phyloP scores from a whole-genome alignment of 2,113 vertebrate species.

The Canis aureus region DNA sequence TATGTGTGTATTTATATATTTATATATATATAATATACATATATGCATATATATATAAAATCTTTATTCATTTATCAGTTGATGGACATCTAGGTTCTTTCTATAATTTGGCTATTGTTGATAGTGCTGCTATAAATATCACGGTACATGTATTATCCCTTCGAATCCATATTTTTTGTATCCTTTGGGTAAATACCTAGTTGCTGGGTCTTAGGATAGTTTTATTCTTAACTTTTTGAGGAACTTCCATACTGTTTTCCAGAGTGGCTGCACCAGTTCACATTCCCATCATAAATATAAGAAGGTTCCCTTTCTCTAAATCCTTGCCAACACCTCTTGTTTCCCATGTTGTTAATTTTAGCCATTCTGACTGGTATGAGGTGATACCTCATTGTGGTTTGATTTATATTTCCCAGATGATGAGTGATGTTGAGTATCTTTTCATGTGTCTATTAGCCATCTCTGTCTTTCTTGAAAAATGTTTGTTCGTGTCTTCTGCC shows the following conservation, averaged over 20 bases:
- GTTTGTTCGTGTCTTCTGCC: background rate
- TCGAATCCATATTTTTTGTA: background rate
- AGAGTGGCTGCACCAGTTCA: background rate
- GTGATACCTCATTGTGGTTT: background rate
- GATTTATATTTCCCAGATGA: background rate
- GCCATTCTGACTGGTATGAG: background rate
- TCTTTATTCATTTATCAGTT: background rate
- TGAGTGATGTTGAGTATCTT: background rate
- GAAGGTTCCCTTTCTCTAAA: background rate
- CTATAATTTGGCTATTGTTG: background rate
- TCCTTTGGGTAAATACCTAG: background rate
- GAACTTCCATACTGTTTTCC: background rate
- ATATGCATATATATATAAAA: background rate
- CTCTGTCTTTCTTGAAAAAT: background rate
- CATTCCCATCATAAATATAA: background rate
- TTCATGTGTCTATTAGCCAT: background rate
- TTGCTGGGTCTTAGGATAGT: background rate
- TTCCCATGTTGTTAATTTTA: background rate
- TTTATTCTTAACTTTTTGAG: background rate
- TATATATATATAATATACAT: too few relatives aligned
- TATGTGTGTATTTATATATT: too few relatives aligned
- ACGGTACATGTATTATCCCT: background rate
- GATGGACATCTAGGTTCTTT: background rate
- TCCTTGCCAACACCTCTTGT: background rate
- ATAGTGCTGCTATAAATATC: background rate